Conservation (phyloP, 1,140 invertebrate species). For the Colletes latitarsis region DNA sequence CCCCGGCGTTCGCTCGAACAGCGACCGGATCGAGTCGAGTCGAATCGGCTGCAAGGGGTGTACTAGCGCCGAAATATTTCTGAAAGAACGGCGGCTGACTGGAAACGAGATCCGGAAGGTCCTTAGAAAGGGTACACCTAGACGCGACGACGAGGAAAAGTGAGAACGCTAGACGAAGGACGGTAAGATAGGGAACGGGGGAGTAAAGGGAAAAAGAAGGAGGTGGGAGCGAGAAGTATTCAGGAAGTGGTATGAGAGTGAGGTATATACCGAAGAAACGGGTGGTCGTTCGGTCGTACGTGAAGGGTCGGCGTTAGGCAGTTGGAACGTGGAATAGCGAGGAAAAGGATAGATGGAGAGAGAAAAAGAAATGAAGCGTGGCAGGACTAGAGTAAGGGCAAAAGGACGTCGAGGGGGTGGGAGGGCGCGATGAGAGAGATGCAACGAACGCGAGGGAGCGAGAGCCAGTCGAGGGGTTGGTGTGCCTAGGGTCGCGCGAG, state of each 20-base stretch:
- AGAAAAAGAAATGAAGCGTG: slow-evolving; percentile 36
- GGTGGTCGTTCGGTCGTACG: slow-evolving; percentile 64
- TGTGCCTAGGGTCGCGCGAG: slow-evolving; percentile 67
- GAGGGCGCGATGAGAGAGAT: background rate
- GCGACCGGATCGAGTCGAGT: slow-evolving; percentile 21
- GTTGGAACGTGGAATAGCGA: slow-evolving; percentile 62
- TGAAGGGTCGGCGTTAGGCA: slow-evolving; percentile 65
- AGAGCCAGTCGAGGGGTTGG: slow-evolving; percentile 61
- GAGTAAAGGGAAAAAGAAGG: slow-evolving; percentile 27
- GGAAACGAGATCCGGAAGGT: slow-evolving; percentile 45
- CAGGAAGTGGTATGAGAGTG: slow-evolving; percentile 13
- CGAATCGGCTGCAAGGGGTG: slow-evolving; percentile 49
- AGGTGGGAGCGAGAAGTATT: slow-evolving; percentile 9
- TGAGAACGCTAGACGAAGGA: slow-evolving; percentile 27
- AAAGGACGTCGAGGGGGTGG: slow-evolving; percentile 14
- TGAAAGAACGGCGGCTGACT: slow-evolving; percentile 52
- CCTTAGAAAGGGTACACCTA: slow-evolving; percentile 45
- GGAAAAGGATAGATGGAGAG: slow-evolving; percentile 44
- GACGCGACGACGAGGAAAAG: slow-evolving; percentile 29
- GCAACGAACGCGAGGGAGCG: slow-evolving; percentile 29
- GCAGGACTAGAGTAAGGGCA: slow-evolving; percentile 21
- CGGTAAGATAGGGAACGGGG: slow-evolving; percentile 15
- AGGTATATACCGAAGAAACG: slow-evolving; percentile 50
- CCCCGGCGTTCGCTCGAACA: slow-evolving; percentile 23
- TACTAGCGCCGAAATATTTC: slow-evolving; percentile 60